A percentile compares a stretch with the other conserved stretches of the same genome.
Evolutionary conservation across 2,888 invertebrate species (phyloP).

Genomic region (Rutpela maculata): DNA sequence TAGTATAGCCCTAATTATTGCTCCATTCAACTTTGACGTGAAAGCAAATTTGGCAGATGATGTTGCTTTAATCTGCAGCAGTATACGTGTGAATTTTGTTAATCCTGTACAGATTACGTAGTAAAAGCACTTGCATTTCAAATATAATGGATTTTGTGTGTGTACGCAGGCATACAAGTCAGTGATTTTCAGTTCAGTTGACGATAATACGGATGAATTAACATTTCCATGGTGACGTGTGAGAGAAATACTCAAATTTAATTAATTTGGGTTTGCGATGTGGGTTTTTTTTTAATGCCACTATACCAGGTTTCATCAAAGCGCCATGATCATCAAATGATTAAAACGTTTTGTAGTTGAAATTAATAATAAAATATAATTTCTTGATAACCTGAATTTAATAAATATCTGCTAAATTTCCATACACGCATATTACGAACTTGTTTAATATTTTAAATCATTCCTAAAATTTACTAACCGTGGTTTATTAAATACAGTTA

Average conservation of each 20-base stretch:
- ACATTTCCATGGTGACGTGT: conserved; percentile 25
- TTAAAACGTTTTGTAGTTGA: background rate
- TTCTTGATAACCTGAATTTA: too few relatives aligned
- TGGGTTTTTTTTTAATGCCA: background rate
- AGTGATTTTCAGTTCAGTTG: conserved; percentile 9
- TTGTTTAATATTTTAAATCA: too few relatives aligned
- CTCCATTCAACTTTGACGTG: conserved; percentile 56
- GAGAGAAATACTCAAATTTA: conserved; percentile 10
- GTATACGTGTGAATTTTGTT: conserved; percentile 53
- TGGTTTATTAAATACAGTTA: too few relatives aligned
- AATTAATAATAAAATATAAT: too few relatives aligned
- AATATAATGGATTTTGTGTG: conserved; percentile 33
- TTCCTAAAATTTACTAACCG: too few relatives aligned
- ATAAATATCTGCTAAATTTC: too few relatives aligned
- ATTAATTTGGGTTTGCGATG: conserved; percentile 5
- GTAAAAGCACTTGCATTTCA: conserved; percentile 36
- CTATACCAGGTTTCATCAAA: background rate
- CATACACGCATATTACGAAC: too few relatives aligned
- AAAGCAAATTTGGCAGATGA: conserved; percentile 61
- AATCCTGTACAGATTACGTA: conserved; percentile 49
- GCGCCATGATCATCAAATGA: background rate
- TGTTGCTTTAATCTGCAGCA: conserved; percentile 54
- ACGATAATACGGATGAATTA: conserved; percentile 30
- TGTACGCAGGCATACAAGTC: conserved; percentile 33
- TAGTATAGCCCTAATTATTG: conserved; percentile 53